Base-by-base conservation (phyloP, 2,797 vertebrate species). In the Ispidina lecontei region DNA sequence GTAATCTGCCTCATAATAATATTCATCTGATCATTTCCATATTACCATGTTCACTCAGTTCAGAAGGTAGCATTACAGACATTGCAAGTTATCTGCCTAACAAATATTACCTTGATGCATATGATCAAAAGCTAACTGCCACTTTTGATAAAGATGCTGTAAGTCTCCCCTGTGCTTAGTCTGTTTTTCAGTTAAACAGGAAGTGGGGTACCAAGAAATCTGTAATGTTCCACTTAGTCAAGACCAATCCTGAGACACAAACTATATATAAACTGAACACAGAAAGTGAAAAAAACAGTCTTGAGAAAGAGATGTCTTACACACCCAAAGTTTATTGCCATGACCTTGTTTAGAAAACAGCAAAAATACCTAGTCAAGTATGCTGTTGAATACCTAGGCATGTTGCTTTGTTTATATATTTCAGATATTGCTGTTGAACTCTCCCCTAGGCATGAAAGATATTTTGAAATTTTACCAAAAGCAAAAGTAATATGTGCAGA, bases 361-460 rank as follows among this genome's bases (percentile, higher is more conserved):
- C 37, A 31, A 11, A 73, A 60, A 52, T 20, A 67, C 37, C 65
- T 76, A 85, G 33, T 49, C 29, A 12, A 3, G 3, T 15, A 25
- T 11, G 10, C 14, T 43, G 10, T 10, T 84, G 13, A 43, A 54
- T 51, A 31, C 17, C 79, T 8, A 8, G 14, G 44, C 56, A 49
- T 67, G 59, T 59, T 88, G 46, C 67, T 70, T 71, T 83, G 43
- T 83, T 96, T 74, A n/a, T 35, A 31, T 26, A 33, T 39, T 74
- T 77, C 59, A 88, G 55, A 72, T 59, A 19, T 25, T 84, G 70
- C 63, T 71, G 46, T 37, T 84, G 69, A 91, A 62, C 58, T 65
- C 44, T 35, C 56, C 82, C 73, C 31, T 10, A 84, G 77, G 77
- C 62, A 44, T 7, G 15, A 84, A 89, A 79, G 49, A 76, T 22